These are phyloP conservation scores for Brachionus paranguensis DNA, from an alignment of 1,140 invertebrate genomes.

Conservation along the genomic window DNA sequence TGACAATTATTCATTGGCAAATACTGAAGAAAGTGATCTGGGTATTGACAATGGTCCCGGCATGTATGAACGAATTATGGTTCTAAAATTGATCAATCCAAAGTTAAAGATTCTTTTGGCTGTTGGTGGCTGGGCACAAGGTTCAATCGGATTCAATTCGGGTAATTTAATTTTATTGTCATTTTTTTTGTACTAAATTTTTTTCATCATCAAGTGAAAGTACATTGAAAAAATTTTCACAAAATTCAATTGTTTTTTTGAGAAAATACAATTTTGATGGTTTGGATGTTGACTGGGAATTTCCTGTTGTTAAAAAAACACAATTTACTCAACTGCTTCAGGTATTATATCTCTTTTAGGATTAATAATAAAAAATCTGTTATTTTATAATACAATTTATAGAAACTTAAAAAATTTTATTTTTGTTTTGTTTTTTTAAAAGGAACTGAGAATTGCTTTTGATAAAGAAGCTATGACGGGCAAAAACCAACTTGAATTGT, in stretches of 20 bases:
- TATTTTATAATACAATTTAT: not conserved
- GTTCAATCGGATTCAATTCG: slow-evolving; percentile 50
- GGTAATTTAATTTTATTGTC: not conserved
- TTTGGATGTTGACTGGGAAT: slow-evolving; percentile 47
- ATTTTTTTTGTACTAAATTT: not conserved
- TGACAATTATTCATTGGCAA: slow-evolving; percentile 63
- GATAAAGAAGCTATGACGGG: slow-evolving; percentile 59
- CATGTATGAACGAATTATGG: slow-evolving; percentile 5
- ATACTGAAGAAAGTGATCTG: slow-evolving; percentile 75
- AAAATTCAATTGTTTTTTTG: slow-evolving; percentile 42
- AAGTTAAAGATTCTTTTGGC: not conserved
- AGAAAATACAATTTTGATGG: slow-evolving; percentile 56
- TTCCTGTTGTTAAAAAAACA: slow-evolving; percentile 42
- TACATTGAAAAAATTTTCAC: not conserved
- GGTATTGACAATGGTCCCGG: slow-evolving; percentile 37
- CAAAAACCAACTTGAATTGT: slow-evolving; percentile 60
- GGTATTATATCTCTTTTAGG: not conserved
- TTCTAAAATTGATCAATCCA: not conserved
- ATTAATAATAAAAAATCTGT: not conserved
- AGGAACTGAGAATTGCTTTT: slow-evolving; percentile 43
- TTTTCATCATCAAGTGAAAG: slow-evolving; percentile 56
- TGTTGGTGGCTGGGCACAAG: slow-evolving; percentile 70
- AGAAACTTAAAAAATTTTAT: not conserved
- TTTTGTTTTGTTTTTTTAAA: not conserved
- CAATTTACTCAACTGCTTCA: slow-evolving; percentile 42